Evolutionary conservation across 2,888 invertebrate species (phyloP).

Genomic region (Lymantria dispar): DNA sequence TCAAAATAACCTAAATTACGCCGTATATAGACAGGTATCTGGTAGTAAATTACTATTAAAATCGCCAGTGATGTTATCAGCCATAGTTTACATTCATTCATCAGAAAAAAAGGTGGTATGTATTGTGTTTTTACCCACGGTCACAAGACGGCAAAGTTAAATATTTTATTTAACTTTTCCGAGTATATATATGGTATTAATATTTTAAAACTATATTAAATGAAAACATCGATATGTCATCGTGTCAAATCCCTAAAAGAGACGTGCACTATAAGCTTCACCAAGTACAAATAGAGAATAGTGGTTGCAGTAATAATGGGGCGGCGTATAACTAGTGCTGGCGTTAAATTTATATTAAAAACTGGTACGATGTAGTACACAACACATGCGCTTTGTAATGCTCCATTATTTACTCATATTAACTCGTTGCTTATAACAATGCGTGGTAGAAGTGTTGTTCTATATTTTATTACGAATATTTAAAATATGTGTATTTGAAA

Average conservation of each 20-base stretch:
- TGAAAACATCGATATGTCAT: constrained; percentile 21
- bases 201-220: constrained; percentile 18
- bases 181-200: constrained; percentile 1
- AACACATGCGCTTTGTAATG: constrained; percentile 15
- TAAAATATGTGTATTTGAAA: too few relatives aligned
- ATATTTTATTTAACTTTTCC: too few relatives aligned
- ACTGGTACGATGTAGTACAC: constrained; percentile 23
- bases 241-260: constrained; percentile 40
- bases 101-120: too few relatives aligned
- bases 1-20: too few relatives aligned
- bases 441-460: neutral
- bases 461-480: neutral
- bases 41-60: too few relatives aligned
- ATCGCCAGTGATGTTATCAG: too few relatives aligned
- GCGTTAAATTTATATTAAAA: constrained; percentile 73
- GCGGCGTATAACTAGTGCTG: constrained; percentile 44
- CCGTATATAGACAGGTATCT: too few relatives aligned
- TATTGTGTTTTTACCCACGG: too few relatives aligned
- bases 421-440: neutral
- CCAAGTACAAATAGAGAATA: constrained; percentile 69
- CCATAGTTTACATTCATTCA: too few relatives aligned
- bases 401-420: constrained; percentile 8
- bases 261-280: constrained; percentile 54
- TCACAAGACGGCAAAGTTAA: too few relatives aligned
- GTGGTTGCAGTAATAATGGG: constrained; percentile 65